Evolutionary conservation across 1,140 invertebrate species (phyloP).

Genomic region (Pseudomyrmex concolor): DNA sequence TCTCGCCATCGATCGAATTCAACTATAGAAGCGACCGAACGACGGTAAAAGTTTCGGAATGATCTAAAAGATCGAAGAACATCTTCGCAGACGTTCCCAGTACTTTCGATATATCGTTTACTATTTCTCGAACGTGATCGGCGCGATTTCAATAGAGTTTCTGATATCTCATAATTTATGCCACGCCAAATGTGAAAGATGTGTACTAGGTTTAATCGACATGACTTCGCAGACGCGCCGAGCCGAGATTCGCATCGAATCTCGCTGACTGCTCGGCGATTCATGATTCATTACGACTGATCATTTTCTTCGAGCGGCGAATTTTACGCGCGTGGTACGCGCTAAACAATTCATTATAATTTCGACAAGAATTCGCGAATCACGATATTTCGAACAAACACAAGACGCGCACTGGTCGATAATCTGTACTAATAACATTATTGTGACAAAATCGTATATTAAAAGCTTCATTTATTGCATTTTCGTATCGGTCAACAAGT

Average conservation of each 20-base stretch:
- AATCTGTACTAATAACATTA: too few relatives aligned
- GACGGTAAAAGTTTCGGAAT: neutral
- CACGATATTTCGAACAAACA: neutral
- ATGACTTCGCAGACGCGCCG: neutral
- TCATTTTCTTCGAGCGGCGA: slow-evolving; percentile 17
- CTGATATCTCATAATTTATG: neutral
- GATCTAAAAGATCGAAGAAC: too few relatives aligned
- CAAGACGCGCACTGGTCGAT: neutral
- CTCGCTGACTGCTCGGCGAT: neutral
- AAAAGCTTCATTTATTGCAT: neutral
- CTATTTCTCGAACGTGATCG: too few relatives aligned
- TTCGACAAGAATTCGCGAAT: neutral
- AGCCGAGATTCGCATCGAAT: slow-evolving; percentile 44
- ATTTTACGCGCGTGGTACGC: neutral
- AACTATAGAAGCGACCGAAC: neutral
- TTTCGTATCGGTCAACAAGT: slow-evolving; percentile 28
- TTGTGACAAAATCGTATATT: neutral
- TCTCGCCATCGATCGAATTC: neutral
- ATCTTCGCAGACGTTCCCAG: too few relatives aligned
- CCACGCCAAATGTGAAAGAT: slow-evolving; percentile 33
- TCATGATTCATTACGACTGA: slow-evolving; percentile 19
- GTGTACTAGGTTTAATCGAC: slow-evolving; percentile 53
- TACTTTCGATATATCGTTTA: too few relatives aligned
- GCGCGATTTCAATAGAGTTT: neutral
- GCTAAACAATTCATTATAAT: slow-evolving; percentile 14